Evolutionary conservation across 64 coral and sea anemone genomes (phyloP).

Genomic region (Porites lutea): DNA sequence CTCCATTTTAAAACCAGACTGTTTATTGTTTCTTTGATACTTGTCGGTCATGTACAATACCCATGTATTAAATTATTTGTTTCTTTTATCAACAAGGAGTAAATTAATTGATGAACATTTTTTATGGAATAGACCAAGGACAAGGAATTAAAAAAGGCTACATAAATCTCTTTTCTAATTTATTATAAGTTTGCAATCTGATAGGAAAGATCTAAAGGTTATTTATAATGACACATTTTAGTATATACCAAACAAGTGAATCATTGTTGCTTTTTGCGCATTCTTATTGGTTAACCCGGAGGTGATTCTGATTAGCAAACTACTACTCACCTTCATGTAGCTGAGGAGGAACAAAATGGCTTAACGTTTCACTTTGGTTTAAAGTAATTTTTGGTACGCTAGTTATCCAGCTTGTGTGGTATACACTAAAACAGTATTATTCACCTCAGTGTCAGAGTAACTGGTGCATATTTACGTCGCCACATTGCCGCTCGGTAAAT

Average conservation of each 20-base stretch:
- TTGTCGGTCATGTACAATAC: neutral
- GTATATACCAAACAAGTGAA: constrained; percentile 3
- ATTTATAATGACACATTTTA: constrained; percentile 1
- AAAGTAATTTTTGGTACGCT: constrained; percentile 6
- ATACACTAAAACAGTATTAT: neutral
- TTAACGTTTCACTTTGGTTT: constrained; percentile 4
- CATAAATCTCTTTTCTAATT: constrained; percentile 7
- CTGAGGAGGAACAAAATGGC: neutral
- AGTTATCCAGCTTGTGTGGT: neutral
- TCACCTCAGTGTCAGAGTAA: too few relatives aligned
- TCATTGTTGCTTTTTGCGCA: neutral
- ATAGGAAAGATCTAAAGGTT: neutral
- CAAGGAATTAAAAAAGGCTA: neutral
- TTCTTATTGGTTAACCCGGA: neutral
- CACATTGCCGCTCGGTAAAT: neutral
- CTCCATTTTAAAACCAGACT: neutral
- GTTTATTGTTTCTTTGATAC: neutral
- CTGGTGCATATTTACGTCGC: neutral
- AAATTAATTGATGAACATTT: neutral
- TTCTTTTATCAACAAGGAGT: constrained; percentile 1
- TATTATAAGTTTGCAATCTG: neutral
- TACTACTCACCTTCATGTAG: neutral
- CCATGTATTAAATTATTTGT: constrained; percentile 5
- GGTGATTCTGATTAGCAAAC: neutral
- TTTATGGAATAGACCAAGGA: constrained; percentile 5